These are phyloP conservation scores for Coreoperca whiteheadi DNA, from an alignment of 2,113 vertebrate genomes.

Conservation along the genomic window DNA sequence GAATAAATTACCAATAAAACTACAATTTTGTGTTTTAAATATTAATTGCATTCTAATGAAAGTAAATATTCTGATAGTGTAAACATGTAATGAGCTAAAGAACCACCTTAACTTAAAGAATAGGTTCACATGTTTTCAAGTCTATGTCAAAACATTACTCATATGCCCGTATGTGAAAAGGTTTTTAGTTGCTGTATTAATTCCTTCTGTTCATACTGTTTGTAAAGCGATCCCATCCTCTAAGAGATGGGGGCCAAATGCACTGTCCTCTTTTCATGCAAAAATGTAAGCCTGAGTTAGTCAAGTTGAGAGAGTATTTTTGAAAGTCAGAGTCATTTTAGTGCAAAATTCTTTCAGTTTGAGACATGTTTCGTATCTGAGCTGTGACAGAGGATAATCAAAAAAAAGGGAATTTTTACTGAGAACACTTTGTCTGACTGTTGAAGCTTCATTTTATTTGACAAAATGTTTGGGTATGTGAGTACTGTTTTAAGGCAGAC, in stretches of 20 bases:
- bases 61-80: no score
- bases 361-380: not conserved
- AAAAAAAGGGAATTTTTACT: not conserved
- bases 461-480: not conserved
- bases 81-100: not conserved
- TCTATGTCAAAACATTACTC: not conserved
- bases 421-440: no score
- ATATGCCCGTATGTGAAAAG: not conserved
- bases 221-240: not conserved
- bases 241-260: not conserved
- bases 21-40: not conserved
- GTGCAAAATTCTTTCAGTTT: constrained; percentile 4
- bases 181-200: not conserved
- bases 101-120: not conserved
- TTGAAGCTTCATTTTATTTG: not conserved
- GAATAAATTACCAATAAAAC: not conserved
- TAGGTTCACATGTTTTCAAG: not conserved
- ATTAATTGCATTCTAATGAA: not conserved
- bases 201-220: not conserved
- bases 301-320: not conserved
- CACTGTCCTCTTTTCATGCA: not conserved
- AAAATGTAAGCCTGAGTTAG: not conserved
- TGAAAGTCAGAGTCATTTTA: not conserved
- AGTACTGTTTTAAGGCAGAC: not conserved
- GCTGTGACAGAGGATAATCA: no score